phyloP scores from a whole-genome alignment of 2,888 invertebrate genomes.

The Pyrrhosoma nymphula region DNA sequence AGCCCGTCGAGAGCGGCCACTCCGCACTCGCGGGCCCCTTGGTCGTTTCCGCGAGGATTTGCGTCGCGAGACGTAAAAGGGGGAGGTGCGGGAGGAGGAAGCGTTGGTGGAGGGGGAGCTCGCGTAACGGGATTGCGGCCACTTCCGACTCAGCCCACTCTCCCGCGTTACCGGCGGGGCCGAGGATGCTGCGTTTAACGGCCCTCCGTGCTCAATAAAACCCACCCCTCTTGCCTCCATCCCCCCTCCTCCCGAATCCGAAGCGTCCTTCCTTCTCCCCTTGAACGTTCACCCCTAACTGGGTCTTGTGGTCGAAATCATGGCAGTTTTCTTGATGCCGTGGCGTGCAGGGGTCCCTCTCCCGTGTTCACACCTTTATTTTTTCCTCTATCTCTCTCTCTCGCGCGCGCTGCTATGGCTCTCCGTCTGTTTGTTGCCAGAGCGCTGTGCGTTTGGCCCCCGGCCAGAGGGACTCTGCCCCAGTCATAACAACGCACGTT shows the following conservation, averaged over 20 bases:
- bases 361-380: not conserved
- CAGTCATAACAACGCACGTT: slow-evolving; percentile 24
- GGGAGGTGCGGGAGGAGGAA: not conserved
- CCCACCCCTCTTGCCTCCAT: no score
- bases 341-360: not conserved
- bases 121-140: slow-evolving; percentile 51
- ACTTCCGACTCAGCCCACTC: not conserved
- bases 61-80: not conserved
- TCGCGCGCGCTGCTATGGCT: not conserved
- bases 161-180: not conserved
- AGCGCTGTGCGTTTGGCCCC: slow-evolving; percentile 5
- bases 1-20: no score
- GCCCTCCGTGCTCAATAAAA: slow-evolving; percentile 35
- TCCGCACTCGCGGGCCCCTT: no score
- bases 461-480: slow-evolving; percentile 1
- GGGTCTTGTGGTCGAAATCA: slow-evolving; percentile 22
- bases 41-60: not conserved
- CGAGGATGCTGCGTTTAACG: slow-evolving; percentile 41
- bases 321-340: not conserved
- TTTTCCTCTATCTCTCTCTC: no score
- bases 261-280: not conserved
- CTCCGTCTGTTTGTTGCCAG: not conserved
- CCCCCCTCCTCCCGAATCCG: not conserved
- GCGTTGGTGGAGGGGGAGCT: not conserved
- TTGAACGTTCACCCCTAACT: not conserved